These are phyloP conservation scores for Portunus trituberculatus DNA, from an alignment of 1,140 invertebrate species.

Conservation along the genomic window DNA sequence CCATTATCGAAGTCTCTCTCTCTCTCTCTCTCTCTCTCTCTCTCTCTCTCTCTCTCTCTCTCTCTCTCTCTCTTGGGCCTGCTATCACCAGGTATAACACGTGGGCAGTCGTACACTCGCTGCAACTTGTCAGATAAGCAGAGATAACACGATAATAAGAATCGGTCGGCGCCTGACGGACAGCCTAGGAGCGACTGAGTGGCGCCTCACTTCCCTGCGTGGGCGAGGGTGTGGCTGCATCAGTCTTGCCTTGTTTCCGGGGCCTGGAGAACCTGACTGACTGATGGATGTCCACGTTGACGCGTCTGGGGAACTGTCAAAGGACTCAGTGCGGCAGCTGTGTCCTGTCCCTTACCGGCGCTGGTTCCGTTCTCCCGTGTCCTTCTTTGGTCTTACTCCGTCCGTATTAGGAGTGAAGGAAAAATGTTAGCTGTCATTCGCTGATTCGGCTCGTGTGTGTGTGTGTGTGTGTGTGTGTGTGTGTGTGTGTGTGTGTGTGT, in stretches of 20 bases:
- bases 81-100: background rate
- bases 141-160: background rate
- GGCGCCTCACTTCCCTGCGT: background rate
- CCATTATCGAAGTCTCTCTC: too few species aligned
- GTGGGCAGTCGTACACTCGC: background rate
- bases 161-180: background rate
- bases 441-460: background rate
- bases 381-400: background rate
- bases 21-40: background rate
- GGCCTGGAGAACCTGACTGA: background rate
- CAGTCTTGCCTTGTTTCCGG: background rate
- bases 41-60: background rate
- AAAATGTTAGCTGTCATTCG: background rate
- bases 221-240: background rate
- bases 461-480: too few species aligned
- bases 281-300: too few species aligned
- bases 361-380: background rate
- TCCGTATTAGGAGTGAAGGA: background rate
- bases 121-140: slow-evolving; percentile 40
- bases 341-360: background rate
- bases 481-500: too few species aligned
- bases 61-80: slow-evolving; percentile 29
- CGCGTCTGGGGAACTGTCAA: background rate
- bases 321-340: background rate
- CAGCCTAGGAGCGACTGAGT: background rate